Conservation (phyloP, 1,140 invertebrate species). For the Drosophila triauraria region DNA sequence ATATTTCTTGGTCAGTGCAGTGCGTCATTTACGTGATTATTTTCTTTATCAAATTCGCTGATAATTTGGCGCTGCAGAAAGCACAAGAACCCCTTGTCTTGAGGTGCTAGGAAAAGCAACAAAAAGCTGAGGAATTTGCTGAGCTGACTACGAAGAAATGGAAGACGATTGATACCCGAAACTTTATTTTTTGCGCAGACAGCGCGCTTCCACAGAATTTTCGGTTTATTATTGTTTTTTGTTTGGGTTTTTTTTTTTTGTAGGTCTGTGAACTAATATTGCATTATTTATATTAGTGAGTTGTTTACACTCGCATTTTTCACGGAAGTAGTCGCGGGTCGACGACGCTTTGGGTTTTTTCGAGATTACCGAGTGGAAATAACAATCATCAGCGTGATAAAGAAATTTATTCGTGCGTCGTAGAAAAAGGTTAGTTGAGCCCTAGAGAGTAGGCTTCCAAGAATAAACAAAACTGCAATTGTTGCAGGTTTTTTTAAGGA, state of each 20-base stretch:
- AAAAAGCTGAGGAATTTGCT: constrained; percentile 53
- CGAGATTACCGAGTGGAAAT: constrained; percentile 44
- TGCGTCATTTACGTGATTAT: constrained; percentile 75
- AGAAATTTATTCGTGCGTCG: constrained; percentile 48
- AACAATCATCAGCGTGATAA: constrained; percentile 60
- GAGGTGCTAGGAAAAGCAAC: constrained; percentile 18
- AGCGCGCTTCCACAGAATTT: constrained; percentile 45
- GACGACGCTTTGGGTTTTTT: constrained; percentile 13
- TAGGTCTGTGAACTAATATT: constrained; percentile 37
- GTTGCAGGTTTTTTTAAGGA: constrained; percentile 11
- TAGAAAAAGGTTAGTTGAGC: constrained; percentile 12
- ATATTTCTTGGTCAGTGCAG: constrained; percentile 40
- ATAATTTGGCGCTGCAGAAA: constrained; percentile 22
- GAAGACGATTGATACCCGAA: constrained; percentile 52
- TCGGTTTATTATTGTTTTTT: constrained; percentile 39
- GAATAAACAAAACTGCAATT: constrained; percentile 28
- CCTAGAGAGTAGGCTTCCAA: background rate
- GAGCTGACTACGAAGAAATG: constrained; percentile 44
- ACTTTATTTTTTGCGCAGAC: constrained; percentile 46
- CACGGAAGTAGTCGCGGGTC: constrained; percentile 58
- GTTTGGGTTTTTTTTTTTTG: background rate
- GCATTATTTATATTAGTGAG: constrained; percentile 54
- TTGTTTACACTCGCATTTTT: constrained; percentile 36
- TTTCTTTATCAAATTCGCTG: constrained; percentile 55
- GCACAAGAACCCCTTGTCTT: constrained; percentile 26